Conservation (phyloP, 2,888 invertebrate genomes). For the Masnerella sp. region DNA sequence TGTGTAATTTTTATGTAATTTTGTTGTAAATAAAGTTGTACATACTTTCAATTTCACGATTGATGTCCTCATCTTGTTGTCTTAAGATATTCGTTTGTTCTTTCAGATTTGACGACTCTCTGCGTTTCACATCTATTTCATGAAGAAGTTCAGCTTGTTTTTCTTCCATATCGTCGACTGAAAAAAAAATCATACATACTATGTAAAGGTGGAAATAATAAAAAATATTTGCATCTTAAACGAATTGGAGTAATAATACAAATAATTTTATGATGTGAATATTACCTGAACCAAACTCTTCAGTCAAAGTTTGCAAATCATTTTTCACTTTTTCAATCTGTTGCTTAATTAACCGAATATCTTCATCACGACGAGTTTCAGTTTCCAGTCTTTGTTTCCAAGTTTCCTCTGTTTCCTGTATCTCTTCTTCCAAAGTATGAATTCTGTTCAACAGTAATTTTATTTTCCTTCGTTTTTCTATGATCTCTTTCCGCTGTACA, state of each 20-base stretch:
- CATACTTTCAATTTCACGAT: conserved; percentile 72
- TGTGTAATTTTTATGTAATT: too few species aligned
- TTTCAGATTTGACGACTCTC: conserved; percentile 49
- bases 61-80: conserved; percentile 77
- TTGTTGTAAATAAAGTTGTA: background rate
- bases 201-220: too few species aligned
- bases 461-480: conserved; percentile 58
- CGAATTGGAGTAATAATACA: too few species aligned
- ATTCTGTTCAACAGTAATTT: conserved; percentile 64
- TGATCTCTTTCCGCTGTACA: conserved; percentile 55
- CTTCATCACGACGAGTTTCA: conserved; percentile 79
- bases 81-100: conserved; percentile 67
- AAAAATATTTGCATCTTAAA: too few species aligned
- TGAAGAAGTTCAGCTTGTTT: conserved; percentile 40
- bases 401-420: conserved; percentile 65
- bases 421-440: conserved; percentile 61
- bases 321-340: conserved; percentile 80
- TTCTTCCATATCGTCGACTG: conserved; percentile 63
- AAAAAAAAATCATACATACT: conserved; percentile 34
- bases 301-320: conserved; percentile 77
- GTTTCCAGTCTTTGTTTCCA: conserved; percentile 78
- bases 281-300: conserved; percentile 79
- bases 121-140: conserved; percentile 63
- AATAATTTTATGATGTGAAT: conserved; percentile 3
- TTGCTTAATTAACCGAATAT: conserved; percentile 78